A percentile compares a stretch with the other conserved stretches of the same genome.
These are phyloP conservation scores for Megathymus violae DNA, from an alignment of 1,140 invertebrate species.

Conservation along the genomic window DNA sequence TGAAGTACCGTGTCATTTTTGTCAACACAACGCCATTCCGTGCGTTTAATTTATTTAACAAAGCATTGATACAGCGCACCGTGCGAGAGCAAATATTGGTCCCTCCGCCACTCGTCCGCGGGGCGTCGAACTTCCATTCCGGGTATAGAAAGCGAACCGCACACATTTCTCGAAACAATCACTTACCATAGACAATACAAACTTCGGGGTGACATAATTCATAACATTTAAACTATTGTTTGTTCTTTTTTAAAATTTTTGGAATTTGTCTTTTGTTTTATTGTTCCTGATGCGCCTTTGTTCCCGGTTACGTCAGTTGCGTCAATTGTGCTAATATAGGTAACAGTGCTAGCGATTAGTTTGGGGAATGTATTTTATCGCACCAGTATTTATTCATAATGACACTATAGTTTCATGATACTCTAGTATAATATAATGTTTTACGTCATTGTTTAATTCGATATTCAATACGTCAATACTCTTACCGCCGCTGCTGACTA, in stretches of 20 bases:
- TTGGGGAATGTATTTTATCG: constrained; percentile 10
- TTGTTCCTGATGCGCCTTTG: constrained; percentile 19
- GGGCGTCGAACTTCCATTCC: constrained; percentile 15
- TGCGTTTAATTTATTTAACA: not conserved
- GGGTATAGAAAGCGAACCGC: constrained; percentile 9
- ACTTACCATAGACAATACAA: constrained; percentile 19
- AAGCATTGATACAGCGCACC: not conserved
- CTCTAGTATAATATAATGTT: too few species aligned
- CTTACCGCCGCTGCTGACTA: too few species aligned
- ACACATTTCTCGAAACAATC: constrained; percentile 31
- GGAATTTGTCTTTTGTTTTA: constrained; percentile 20
- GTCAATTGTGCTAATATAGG: constrained; percentile 18
- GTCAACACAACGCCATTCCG: not conserved
- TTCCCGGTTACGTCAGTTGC: not conserved
- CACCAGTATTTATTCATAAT: too few species aligned
- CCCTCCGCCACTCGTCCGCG: not conserved
- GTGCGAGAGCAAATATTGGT: constrained; percentile 18
- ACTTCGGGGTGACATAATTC: constrained; percentile 28
- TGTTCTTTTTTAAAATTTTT: constrained; percentile 12
- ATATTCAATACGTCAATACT: too few species aligned
- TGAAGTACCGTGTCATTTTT: constrained; percentile 8
- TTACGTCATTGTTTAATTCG: too few species aligned
- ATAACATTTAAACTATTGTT: constrained; percentile 10
- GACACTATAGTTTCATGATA: too few species aligned
- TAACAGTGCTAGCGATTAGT: not conserved